Evolutionary conservation across 2,888 invertebrate species (phyloP).

Genomic region (Digitonthophagus gazella): DNA sequence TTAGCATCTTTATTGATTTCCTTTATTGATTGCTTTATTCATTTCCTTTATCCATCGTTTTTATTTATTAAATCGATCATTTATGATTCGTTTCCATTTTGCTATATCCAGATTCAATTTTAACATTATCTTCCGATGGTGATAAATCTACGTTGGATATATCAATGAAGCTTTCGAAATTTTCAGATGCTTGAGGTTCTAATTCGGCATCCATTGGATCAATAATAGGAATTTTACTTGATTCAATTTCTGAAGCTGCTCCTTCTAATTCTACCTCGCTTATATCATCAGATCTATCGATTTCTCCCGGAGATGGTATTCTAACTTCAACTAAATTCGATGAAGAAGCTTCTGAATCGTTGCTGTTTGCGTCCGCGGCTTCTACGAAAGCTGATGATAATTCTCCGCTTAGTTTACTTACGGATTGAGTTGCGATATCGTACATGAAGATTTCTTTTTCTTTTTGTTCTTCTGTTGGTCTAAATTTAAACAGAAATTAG

Average conservation of each 20-base stretch:
- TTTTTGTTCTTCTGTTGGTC: slow-evolving; percentile 26
- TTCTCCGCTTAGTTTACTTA: slow-evolving; percentile 77
- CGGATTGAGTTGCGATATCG: slow-evolving; percentile 70
- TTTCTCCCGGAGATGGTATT: slow-evolving; percentile 36
- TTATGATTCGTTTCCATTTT: slow-evolving; percentile 1
- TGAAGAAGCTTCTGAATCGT: slow-evolving; percentile 31
- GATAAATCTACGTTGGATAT: slow-evolving; percentile 39
- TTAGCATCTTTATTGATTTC: too few relatives aligned
- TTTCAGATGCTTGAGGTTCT: slow-evolving; percentile 40
- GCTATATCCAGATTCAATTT: slow-evolving; percentile 15
- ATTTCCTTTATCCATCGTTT: neutral
- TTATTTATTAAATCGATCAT: slow-evolving; percentile 10
- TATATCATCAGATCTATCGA: slow-evolving; percentile 10
- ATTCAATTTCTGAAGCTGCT: slow-evolving; percentile 39
- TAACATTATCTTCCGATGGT: slow-evolving; percentile 25
- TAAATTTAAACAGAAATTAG: slow-evolving; percentile 11
- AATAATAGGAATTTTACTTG: slow-evolving; percentile 39
- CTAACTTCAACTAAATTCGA: slow-evolving; percentile 43
- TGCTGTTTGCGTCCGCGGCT: slow-evolving; percentile 81
- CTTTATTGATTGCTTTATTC: too few relatives aligned
- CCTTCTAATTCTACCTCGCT: slow-evolving; percentile 35
- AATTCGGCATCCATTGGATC: slow-evolving; percentile 37
- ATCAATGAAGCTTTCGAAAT: slow-evolving; percentile 41
- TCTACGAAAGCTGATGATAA: slow-evolving; percentile 82
- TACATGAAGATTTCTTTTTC: slow-evolving; percentile 86